Base-by-base conservation (phyloP, 2,888 invertebrate species). In the Cartodere bifasciata region DNA sequence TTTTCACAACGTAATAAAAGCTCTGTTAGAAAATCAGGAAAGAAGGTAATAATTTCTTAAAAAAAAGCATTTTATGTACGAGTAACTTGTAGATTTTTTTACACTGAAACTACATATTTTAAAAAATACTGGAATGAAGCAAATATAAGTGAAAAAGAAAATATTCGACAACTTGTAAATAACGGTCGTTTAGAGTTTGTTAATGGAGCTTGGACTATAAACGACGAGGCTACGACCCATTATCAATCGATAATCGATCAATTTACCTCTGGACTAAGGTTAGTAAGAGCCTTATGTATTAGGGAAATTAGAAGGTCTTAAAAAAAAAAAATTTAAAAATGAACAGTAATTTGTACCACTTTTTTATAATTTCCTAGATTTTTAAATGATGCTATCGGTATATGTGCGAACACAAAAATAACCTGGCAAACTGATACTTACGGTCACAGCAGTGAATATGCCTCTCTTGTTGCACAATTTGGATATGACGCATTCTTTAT, bases 381-480 rank as follows among this genome's bases (percentile, higher is more conserved):
- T 16, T 43, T 64, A 13, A 60, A 75, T 42, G 67, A 72, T 3
- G 72, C 74, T 0, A 75, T 81, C 43, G 80, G 77, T 0, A 52
- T 59, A 1, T 83, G 82, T 49, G 83, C 70, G 0, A 56, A 69
- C 2, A 83, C 85, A 0, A 66, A 63, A 21, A 68, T 78, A 2
- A 83, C 72, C 0, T 83, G 84, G 83, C 83, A 78, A 47, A 77
- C 78, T 23, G 85, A 85, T 50, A 82, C 84, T 1, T 85, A 85
- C 48, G 85, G 85, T 0, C 85, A 85, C 47, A 80, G 86, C 0
- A 60, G 82, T 2, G 88, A 88, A 56, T 79, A 82, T 59, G 87
- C 87, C 0, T 75, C 76, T 0, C 52, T 80, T 0, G 70, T 81
- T 12, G 70, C 81, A 0, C 73, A 75, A 53, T 78, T 91, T 75